These are phyloP conservation scores for Gopherus flavomarginatus DNA, from an alignment of 2,113 vertebrate genomes.

Conservation along the genomic window DNA sequence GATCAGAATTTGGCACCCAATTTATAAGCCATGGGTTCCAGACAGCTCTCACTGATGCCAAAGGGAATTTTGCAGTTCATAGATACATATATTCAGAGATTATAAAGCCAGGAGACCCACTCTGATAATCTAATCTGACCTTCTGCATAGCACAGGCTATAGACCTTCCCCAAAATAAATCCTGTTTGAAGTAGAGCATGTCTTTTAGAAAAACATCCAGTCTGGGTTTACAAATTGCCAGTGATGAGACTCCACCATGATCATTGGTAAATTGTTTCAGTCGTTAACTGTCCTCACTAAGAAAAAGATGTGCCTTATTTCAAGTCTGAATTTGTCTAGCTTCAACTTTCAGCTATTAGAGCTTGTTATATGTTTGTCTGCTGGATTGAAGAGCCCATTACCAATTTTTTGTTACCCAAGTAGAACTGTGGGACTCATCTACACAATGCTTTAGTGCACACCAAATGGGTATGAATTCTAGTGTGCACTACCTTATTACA, in stretches of 20 bases:
- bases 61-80: not conserved
- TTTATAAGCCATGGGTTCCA: slow-evolving; percentile 38
- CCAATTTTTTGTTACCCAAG: not conserved
- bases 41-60: not conserved
- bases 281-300: no score
- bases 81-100: not conserved
- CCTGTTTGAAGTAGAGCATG: not conserved
- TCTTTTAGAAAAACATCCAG: no score
- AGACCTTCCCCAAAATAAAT: not conserved
- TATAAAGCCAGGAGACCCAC: not conserved
- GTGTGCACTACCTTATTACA: not conserved
- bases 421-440: not conserved
- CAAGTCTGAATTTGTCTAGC: not conserved
- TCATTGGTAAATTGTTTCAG: not conserved
- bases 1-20: slow-evolving; percentile 55
- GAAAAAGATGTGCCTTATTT: not conserved
- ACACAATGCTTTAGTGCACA: no score
- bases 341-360: not conserved
- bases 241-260: no score
- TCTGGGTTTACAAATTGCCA: no score
- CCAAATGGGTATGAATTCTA: not conserved
- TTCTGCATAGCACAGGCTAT: not conserved
- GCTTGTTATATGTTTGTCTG: not conserved
- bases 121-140: not conserved
- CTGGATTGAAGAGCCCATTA: not conserved